Evolutionary conservation across 2,113 vertebrate species (phyloP).

Genomic region (Eudyptes chrysolophus): DNA sequence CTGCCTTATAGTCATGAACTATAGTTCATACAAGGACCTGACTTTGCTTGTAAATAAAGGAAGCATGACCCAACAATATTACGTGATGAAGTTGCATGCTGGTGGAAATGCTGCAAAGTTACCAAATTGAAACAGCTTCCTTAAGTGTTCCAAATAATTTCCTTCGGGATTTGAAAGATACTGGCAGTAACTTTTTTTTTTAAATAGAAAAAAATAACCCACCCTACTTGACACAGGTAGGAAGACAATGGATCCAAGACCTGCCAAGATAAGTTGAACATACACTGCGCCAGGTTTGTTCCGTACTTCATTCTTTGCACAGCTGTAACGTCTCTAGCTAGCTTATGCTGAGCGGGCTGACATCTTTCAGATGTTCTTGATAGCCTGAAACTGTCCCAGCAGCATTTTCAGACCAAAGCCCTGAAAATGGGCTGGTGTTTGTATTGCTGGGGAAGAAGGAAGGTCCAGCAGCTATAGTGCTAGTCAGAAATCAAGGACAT

Average conservation of each 20-base stretch:
- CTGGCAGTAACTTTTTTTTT: not conserved
- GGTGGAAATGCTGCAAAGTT: not conserved
- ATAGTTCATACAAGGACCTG: rapidly evolving
- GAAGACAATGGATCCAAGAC: not conserved
- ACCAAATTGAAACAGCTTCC: not conserved
- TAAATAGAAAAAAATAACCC: not conserved
- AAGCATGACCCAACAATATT: not conserved
- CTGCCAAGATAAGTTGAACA: not conserved
- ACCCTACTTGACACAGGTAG: not conserved
- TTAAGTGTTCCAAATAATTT: not conserved
- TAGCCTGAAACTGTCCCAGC: not conserved
- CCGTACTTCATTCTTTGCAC: not conserved
- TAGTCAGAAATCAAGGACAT: not conserved
- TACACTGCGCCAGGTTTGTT: rapidly evolving
- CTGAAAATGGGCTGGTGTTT: not conserved
- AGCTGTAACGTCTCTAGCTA: not conserved
- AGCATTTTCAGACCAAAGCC: not conserved
- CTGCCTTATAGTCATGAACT: not conserved
- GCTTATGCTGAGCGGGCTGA: not conserved
- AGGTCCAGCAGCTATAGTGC: not conserved
- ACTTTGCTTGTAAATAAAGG: not conserved
- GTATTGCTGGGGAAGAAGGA: not conserved
- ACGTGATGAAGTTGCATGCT: rapidly evolving
- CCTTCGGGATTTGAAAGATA: not conserved
- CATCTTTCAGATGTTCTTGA: not conserved